Conservation (phyloP, 2,888 invertebrate genomes). For the Resseliella maxima region DNA sequence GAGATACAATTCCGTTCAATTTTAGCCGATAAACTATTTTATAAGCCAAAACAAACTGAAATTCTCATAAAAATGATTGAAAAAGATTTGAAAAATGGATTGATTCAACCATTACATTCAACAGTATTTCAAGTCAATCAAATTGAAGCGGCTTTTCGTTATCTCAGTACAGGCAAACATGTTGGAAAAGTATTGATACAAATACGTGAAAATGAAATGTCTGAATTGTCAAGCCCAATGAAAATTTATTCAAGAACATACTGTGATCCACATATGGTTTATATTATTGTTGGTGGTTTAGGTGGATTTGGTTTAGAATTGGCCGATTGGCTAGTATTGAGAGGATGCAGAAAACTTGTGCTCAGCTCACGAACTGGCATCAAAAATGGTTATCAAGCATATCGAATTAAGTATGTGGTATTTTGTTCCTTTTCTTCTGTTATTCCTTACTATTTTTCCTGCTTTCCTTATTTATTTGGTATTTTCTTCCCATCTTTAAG, state of each 20-base stretch:
- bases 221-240: slow-evolving; percentile 62
- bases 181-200: slow-evolving; percentile 77
- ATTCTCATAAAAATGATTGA: slow-evolving; percentile 67
- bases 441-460: too few relatives aligned
- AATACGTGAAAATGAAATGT: slow-evolving; percentile 62
- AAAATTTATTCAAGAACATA: slow-evolving; percentile 63
- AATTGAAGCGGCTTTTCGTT: slow-evolving; percentile 78
- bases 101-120: slow-evolving; percentile 76
- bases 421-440: too few relatives aligned
- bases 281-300: slow-evolving; percentile 82
- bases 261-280: slow-evolving; percentile 64
- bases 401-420: slow-evolving; percentile 75
- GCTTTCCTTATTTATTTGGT: too few relatives aligned
- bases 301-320: slow-evolving; percentile 94
- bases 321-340: slow-evolving; percentile 84
- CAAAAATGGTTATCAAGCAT: slow-evolving; percentile 83
- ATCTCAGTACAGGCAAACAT: slow-evolving; percentile 78
- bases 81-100: slow-evolving; percentile 75
- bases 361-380: slow-evolving; percentile 85
- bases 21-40: slow-evolving; percentile 75
- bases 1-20: slow-evolving; percentile 79
- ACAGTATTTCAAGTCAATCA: slow-evolving; percentile 75
- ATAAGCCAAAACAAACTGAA: slow-evolving; percentile 65
- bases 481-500: too few relatives aligned
- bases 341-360: slow-evolving; percentile 83